Base-by-base conservation (phyloP, 2,888 invertebrate species). In the Drepana falcataria region DNA sequence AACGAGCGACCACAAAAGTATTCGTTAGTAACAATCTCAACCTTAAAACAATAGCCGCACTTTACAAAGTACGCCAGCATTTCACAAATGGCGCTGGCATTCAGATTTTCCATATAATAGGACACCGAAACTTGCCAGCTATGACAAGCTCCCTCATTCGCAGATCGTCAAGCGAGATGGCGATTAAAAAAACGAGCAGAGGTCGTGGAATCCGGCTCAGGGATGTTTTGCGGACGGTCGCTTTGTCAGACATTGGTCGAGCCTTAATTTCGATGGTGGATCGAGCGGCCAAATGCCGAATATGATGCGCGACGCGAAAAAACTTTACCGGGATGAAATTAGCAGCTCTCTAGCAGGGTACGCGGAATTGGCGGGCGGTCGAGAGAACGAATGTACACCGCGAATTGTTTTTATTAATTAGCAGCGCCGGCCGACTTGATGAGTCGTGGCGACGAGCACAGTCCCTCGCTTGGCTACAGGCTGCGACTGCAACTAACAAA, bases 201-300 rank as follows among this genome's bases (percentile, higher is more conserved):
- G 80, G 79, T 75, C 79, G 77, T 77, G 89, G 91, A 89, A 91
- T 90, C 87, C 87, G 85, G 89, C 82, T 76, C 79, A 70, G 70
- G 81, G 75, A 88, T 90, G 91, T 90, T 90, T 91, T 90, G 89
- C 81, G 69, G 90, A 90, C 91, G 91, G 90, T 71, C 81, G 91
- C 91, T 91, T 91, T 91, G 90, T 90, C 86, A 73, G 88, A 90
- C 91, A 91, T 91, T 91, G 91, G 90, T 88, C 85, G 79, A 77
- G 81, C 89, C 87, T 90, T 90, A 91, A 91, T 91, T 89, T 89
- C 89, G 86, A 87, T 83, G 88, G 87, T 79, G 85, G 76, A 86
- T 87, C 88, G 87, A 85, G 87, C 83, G 87, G 81, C 75, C 89
- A 86, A 89, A 89, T 88, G 85, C 90, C 91, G 89, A 91, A 90